Conservation (phyloP, 1,140 invertebrate genomes). For the Lordiphosa collinella region DNA sequence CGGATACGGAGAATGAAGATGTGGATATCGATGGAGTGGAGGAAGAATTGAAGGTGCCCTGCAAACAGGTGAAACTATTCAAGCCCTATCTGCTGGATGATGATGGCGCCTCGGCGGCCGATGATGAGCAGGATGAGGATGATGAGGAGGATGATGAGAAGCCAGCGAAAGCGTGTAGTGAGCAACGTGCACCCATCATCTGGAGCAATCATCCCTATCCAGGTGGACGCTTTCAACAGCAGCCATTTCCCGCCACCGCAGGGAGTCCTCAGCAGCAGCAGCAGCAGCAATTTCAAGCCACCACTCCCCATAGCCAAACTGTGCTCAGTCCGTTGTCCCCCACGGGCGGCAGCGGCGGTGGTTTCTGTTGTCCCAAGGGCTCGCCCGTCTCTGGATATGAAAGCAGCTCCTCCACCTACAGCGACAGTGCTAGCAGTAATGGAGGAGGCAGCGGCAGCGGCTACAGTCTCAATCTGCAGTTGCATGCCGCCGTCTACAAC, state of each 20-base stretch:
- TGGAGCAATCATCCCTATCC: constrained; percentile 62
- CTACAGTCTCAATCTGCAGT: constrained; percentile 81
- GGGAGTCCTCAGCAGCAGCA: constrained; percentile 56
- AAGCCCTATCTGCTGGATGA: constrained; percentile 84
- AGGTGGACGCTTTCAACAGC: constrained; percentile 34
- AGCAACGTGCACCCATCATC: constrained; percentile 54
- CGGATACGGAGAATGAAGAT: constrained; percentile 29
- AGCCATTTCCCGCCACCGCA: constrained; percentile 54
- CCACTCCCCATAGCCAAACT: constrained; percentile 50
- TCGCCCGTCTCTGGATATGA: constrained; percentile 78
- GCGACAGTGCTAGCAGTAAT: constrained; percentile 51
- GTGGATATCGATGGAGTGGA: constrained; percentile 36
- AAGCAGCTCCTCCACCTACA: constrained; percentile 78
- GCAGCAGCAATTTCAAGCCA: constrained; percentile 46
- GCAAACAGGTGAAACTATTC: constrained; percentile 83
- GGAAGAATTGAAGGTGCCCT: constrained; percentile 41
- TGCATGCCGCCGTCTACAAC: constrained; percentile 81
- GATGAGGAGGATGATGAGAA: constrained; percentile 73
- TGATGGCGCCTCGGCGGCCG: constrained; percentile 55
- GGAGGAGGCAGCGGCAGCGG: constrained; percentile 27
- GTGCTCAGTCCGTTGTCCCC: constrained; percentile 57
- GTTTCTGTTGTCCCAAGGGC: constrained; percentile 70
- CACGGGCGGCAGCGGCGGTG: no score
- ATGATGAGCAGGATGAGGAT: constrained; percentile 63
- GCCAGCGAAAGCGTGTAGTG: constrained; percentile 39